Evolutionary conservation across 1,140 invertebrate genomes (phyloP).

Genomic region (Solenopsis fugax): DNA sequence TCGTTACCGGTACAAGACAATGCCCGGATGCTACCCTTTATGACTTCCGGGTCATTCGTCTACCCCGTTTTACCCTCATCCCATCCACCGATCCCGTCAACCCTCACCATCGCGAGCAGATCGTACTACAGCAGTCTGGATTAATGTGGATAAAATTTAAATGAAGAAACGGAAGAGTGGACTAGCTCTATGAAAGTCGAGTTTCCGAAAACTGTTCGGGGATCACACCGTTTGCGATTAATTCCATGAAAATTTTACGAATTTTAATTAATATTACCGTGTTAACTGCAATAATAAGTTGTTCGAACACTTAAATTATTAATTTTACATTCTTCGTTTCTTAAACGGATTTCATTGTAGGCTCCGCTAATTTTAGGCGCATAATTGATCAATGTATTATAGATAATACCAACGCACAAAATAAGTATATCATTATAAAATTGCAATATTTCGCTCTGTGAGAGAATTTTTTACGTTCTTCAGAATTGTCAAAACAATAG

Average conservation of each 20-base stretch:
- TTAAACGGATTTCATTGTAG: no score
- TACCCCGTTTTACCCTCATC: background rate
- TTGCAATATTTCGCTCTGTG: background rate
- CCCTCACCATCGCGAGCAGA: background rate
- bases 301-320: background rate
- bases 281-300: background rate
- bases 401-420: background rate
- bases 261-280: background rate
- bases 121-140: slow-evolving; percentile 31
- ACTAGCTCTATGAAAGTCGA: background rate
- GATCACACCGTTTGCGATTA: background rate
- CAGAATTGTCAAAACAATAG: background rate
- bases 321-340: background rate
- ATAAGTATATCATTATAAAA: background rate
- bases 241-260: slow-evolving; percentile 17
- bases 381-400: background rate
- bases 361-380: background rate
- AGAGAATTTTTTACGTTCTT: background rate
- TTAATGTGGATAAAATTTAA: slow-evolving; percentile 66
- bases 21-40: slow-evolving; percentile 53
- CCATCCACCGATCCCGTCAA: background rate
- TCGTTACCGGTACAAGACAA: slow-evolving; percentile 64
- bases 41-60: slow-evolving; percentile 68
- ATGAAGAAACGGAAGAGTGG: slow-evolving; percentile 24
- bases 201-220: background rate